Evolutionary conservation across 2,797 vertebrate species (phyloP), one percentile per base, ranked within the genome.

Genomic region (Fratercula arctica): DNA sequence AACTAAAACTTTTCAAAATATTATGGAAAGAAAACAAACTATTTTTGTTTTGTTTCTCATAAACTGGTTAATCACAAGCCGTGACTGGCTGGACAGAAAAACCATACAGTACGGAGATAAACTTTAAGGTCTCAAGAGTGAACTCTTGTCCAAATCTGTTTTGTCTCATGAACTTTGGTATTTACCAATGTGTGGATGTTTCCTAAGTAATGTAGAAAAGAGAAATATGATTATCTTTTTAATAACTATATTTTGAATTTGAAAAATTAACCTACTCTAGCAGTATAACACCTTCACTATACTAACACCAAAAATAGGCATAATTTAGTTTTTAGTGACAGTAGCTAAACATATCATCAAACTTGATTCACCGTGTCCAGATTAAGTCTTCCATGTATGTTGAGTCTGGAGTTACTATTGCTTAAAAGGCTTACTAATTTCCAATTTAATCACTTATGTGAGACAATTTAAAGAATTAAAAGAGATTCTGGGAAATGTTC

Each of bases 381-480:
- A 48, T 11, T 23, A n/a, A 9, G 12, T 26, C 31, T 50, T n/a
- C 13, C 2, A 1, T 13, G 3, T 14, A 1, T 12, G 5, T 13
- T 72, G 69, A 11, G 28, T 28, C 7, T 41, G 39, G 70, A 69
- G 67, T 33, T 76, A 20, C 20, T 86, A 2, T 48, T 54, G 28
- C 31, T 54, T 68, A 16, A n/a, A 39, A 68, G 60, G 41, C 11
- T 75, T 18, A 1, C 0, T 29, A 3, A 61, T 31, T 90, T 80
- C 9, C 64, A 84, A 13, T 53, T 72, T 3, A 21, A 5, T 69
- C n/a, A 13, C 0, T 0, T 19, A 51, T 41, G 41, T 41, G 41
- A 41, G 41, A 41, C 41, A 41, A 41, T 41, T 41, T 41, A 41
- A 41, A 41, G 41, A 61, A 13, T 73, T 70, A 45, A 5, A 33